phyloP scores from a whole-genome alignment of 2,888 invertebrate genomes.

The Harmothoe impar region DNA sequence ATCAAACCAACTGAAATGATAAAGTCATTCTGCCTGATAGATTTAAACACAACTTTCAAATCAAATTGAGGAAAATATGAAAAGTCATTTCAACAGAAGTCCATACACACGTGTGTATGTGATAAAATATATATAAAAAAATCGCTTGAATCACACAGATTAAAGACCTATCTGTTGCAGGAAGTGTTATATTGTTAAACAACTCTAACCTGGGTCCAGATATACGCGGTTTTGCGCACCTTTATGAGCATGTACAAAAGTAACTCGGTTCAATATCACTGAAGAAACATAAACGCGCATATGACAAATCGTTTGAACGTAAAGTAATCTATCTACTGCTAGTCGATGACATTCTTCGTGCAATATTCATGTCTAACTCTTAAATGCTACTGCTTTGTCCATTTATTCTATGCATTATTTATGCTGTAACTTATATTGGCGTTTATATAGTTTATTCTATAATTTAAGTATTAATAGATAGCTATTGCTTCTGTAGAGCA shows the following conservation, averaged over 20 bases:
- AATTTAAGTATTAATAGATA: no score
- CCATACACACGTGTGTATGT: constrained; percentile 27
- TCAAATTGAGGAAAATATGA: not conserved
- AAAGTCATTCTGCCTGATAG: no score
- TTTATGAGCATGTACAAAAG: constrained; percentile 42
- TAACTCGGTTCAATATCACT: constrained; percentile 41
- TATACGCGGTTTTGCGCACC: constrained; percentile 47
- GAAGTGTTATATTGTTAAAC: not conserved
- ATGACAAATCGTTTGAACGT: not conserved
- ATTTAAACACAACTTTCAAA: no score
- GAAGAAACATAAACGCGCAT: not conserved
- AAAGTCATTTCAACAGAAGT: constrained; percentile 9
- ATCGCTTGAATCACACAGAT: not conserved
- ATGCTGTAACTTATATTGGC: no score
- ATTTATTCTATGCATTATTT: no score
- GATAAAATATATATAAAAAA: not conserved
- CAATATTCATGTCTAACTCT: no score
- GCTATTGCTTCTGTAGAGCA: no score
- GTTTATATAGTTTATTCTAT: no score
- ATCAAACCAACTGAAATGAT: no score
- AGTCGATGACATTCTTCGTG: no score
- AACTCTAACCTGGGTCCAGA: constrained; percentile 45
- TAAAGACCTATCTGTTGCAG: not conserved
- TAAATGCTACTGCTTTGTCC: no score
- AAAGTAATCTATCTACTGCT: no score